Base-by-base conservation (phyloP, 30 jellyfish, hydroid and myxozoan species). In the Aurelia aurita complex sp. Pacific region DNA sequence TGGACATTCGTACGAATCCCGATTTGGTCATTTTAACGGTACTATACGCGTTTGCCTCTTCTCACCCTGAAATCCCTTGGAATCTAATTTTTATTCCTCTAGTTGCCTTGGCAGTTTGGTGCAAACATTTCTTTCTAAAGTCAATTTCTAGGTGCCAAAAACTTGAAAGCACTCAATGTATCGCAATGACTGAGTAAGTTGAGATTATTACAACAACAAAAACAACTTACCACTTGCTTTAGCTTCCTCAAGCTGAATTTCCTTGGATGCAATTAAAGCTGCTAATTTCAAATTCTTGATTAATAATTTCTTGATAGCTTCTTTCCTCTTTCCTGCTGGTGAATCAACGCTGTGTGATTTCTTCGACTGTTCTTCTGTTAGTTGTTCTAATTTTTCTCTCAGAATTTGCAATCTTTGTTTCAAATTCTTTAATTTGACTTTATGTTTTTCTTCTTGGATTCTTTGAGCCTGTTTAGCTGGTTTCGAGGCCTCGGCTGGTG, bases 261-360 rank as follows among this genome's bases (percentile, higher is more conserved):
- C 98, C 83, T 94, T 94, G 23, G 98, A 69, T 62, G 98, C 98
- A 42, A 94, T 94, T 80, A 94, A 68, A 13, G 98, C 98, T 5
- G 98, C 98, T 55, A 94, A 71, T 74, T 94, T 94, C 67, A 94
- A 79, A 63, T 94, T 94, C 71, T 94, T 94, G 66, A 94, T 94
- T 55, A 94, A 80, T 36, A 94, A 63, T 54, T 75, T 88, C 86
- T 94, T 94, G 86, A 94, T 88, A 13, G 98, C 98, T 51, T 94
- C 97, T 63, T 88, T 88, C 51, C 98, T 67, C 52, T 86, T 86
- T 42, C 78, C 94, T 19, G 82, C 75, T 13, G 97, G 98, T 1
- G 88, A 74, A 67, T 88, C 79, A 11, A 67, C 76, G 42, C 95
- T 84, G 43, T 96, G 96, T 43, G 98, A 94, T 54, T 94, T 94